phyloP scores from a whole-genome alignment of 64 coral and sea anemone species.

The Cladopsammia gracilis region DNA sequence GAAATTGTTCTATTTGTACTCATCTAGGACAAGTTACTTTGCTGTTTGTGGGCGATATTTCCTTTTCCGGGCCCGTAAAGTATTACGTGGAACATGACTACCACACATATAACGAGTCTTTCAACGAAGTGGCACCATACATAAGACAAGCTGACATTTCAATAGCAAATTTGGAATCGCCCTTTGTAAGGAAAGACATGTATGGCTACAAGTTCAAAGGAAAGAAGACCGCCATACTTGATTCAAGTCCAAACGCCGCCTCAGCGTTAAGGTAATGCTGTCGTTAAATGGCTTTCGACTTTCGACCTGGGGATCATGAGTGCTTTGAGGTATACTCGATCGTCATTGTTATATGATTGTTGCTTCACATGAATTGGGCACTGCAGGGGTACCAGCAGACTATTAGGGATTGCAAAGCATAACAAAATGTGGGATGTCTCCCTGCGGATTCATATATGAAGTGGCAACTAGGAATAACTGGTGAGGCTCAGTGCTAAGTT shows the following conservation, averaged over 20 bases:
- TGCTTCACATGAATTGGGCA: background rate
- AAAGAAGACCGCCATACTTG: background rate
- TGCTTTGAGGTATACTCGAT: too few species aligned
- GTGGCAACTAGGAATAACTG: too few species aligned
- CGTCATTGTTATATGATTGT: too few species aligned
- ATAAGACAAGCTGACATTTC: background rate
- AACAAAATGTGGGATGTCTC: too few species aligned
- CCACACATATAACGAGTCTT: constrained; percentile 75
- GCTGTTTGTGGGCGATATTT: constrained; percentile 25
- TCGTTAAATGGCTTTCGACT: too few species aligned
- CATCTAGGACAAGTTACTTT: constrained; percentile 21
- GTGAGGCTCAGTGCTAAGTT: too few species aligned
- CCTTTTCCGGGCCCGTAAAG: background rate
- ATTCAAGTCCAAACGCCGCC: background rate
- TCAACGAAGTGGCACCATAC: constrained; percentile 33
- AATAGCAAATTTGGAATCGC: constrained; percentile 75
- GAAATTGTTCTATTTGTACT: background rate
- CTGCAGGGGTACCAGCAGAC: background rate
- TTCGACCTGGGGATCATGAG: too few species aligned
- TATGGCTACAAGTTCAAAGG: background rate
- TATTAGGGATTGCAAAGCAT: too few species aligned
- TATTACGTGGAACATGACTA: background rate
- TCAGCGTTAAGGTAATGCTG: background rate
- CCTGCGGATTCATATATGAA: too few species aligned
- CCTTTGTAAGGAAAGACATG: background rate